phyloP scores from a whole-genome alignment of 1,140 invertebrate species.

The Aricia agestis region DNA sequence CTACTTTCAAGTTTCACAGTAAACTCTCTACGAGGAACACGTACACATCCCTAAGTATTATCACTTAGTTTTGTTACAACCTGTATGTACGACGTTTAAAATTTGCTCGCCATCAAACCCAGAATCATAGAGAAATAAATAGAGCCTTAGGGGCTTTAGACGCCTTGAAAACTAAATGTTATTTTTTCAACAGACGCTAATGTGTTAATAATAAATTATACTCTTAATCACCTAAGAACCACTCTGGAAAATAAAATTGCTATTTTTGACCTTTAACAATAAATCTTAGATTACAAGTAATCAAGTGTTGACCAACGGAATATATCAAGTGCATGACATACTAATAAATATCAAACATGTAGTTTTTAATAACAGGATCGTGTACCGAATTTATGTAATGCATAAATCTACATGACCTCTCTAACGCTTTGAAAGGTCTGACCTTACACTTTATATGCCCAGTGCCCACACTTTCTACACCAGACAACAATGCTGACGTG shows the following conservation, averaged over 20 bases:
- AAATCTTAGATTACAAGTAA: background rate
- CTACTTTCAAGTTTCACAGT: too few species aligned
- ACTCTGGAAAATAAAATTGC: background rate
- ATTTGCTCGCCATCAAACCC: background rate
- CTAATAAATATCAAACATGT: background rate
- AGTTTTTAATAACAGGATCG: background rate
- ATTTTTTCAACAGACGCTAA: background rate
- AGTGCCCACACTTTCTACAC: constrained; percentile 19
- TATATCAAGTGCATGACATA: background rate
- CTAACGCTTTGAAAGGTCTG: constrained; percentile 53
- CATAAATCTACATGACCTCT: constrained; percentile 33
- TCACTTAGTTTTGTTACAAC: too few species aligned
- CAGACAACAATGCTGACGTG: constrained; percentile 2
- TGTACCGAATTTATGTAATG: background rate
- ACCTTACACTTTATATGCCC: constrained; percentile 40
- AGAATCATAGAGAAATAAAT: background rate
- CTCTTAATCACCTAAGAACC: constrained; percentile 3
- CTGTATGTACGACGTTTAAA: too few species aligned
- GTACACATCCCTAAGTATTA: too few species aligned
- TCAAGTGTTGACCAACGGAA: background rate
- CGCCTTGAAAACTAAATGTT: background rate
- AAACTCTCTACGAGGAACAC: too few species aligned
- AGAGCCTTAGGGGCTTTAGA: background rate
- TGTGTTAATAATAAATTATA: constrained; percentile 5
- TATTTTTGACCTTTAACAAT: constrained; percentile 7